phyloP scores from a whole-genome alignment of 2,113 vertebrate species.

The Datnioides undecimradiatus region DNA sequence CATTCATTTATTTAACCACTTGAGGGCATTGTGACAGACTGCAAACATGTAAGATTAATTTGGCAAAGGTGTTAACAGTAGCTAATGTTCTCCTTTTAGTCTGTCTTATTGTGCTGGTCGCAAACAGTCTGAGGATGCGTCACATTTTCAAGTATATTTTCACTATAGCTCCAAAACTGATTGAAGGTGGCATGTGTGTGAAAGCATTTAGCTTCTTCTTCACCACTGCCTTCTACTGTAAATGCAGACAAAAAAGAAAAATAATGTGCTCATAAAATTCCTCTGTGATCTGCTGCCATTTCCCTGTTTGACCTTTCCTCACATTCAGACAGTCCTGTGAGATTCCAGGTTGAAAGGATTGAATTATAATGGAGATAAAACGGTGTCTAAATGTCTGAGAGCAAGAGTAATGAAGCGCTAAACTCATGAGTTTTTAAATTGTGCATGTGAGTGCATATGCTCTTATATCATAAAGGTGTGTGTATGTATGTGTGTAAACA shows the following conservation, averaged over 20 bases:
- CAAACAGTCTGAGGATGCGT: no score
- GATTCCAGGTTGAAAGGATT: constrained; percentile 45
- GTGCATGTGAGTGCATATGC: neutral
- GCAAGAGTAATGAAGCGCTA: neutral
- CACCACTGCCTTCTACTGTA: neutral
- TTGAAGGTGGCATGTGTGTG: neutral
- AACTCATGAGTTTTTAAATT: constrained; percentile 11
- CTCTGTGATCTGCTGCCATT: constrained; percentile 48
- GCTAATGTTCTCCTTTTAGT: no score
- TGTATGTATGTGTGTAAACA: constrained; percentile 33
- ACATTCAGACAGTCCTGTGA: constrained; percentile 4
- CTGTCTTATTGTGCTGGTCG: no score
- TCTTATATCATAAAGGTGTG: constrained; percentile 35
- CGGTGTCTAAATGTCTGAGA: constrained; percentile 16
- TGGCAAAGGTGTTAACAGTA: no score
- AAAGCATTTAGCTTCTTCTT: neutral
- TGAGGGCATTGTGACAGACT: no score
- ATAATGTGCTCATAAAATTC: constrained; percentile 26
- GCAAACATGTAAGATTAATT: no score
- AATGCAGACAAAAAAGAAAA: constrained; percentile 10
- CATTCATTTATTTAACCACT: no score
- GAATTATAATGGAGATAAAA: constrained; percentile 55
- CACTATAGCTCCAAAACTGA: no score
- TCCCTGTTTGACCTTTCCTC: constrained; percentile 21
- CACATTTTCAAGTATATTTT: no score